Percentiles rank a stretch among this genome's conserved stretches.
These are phyloP conservation scores for Epinephelus awoara DNA, from an alignment of 2,797 vertebrate species.

Conservation along the genomic window DNA sequence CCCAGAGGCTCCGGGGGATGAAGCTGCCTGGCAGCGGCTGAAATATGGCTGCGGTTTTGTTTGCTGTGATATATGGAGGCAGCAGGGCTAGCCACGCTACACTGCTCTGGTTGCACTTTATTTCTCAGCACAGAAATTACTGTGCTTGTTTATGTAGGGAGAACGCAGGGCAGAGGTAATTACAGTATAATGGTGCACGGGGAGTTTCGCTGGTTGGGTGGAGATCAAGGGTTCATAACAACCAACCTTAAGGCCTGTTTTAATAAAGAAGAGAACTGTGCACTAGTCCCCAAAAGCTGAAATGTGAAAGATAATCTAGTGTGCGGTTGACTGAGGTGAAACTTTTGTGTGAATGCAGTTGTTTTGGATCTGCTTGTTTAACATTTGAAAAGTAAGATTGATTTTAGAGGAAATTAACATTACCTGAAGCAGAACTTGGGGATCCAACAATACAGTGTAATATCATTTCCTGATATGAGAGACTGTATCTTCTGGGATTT, in stretches of 20 bases:
- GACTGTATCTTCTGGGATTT: neutral
- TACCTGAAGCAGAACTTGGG: neutral
- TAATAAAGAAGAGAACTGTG: conserved; percentile 44
- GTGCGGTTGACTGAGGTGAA: neutral
- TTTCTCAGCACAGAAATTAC: conserved; percentile 76
- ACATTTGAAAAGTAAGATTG: conserved; percentile 12
- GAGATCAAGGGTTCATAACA: conserved; percentile 64
- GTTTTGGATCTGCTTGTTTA: conserved; percentile 13
- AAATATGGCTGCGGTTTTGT: conserved; percentile 79
- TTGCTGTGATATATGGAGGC: conserved; percentile 76
- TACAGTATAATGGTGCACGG: conserved; percentile 72
- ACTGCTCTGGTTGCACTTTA: conserved; percentile 73
- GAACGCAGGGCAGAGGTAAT: conserved; percentile 73
- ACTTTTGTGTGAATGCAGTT: neutral
- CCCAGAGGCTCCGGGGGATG: conserved; percentile 56
- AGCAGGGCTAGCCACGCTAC: conserved; percentile 54
- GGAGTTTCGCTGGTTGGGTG: conserved; percentile 56
- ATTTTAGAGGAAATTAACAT: conserved; percentile 10
- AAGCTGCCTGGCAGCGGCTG: conserved; percentile 66
- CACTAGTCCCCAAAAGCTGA: neutral
- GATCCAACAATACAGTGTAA: neutral
- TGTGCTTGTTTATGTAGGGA: conserved; percentile 74
- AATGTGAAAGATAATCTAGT: conserved; percentile 24
- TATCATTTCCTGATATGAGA: neutral
- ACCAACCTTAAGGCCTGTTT: conserved; percentile 51